Evolutionary conservation across 1,140 invertebrate species (phyloP).

Genomic region (Cecropterus lyciades): DNA sequence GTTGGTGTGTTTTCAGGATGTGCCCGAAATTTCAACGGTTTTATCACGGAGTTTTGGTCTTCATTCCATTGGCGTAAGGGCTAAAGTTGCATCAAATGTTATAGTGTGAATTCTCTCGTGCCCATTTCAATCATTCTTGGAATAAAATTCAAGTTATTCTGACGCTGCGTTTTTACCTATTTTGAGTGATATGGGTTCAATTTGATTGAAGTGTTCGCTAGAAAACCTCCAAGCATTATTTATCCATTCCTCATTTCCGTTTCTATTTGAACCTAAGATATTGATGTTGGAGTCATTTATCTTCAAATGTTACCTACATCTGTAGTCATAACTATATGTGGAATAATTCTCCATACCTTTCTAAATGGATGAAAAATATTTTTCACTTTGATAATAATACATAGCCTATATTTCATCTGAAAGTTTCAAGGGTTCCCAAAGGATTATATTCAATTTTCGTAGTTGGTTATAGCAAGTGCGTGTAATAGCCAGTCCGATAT

Average conservation of each 20-base stretch:
- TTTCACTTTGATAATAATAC: no score
- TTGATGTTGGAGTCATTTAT: neutral
- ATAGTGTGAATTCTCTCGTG: conserved; percentile 32
- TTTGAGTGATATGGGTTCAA: conserved; percentile 36
- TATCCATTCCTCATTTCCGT: conserved; percentile 21
- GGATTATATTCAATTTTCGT: no score
- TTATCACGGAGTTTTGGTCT: conserved; percentile 4
- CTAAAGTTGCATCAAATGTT: conserved; percentile 8
- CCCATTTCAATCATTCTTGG: conserved; percentile 41
- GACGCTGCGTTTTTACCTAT: conserved; percentile 34
- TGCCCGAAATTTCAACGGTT: conserved; percentile 20
- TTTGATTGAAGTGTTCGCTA: conserved; percentile 36
- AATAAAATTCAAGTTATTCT: conserved; percentile 35
- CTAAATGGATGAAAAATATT: no score
- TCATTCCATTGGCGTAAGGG: neutral
- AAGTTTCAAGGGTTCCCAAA: no score
- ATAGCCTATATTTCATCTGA: no score
- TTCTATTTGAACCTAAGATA: conserved; percentile 1
- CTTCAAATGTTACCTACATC: no score
- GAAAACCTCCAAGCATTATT: conserved; percentile 28
- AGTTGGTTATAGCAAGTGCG: no score
- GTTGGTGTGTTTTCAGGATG: conserved; percentile 7
- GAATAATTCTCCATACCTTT: no score
- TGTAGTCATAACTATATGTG: no score
- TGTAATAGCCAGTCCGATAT: no score